Base-by-base conservation (phyloP, 2,888 invertebrate genomes). In the Ophonus ardosiacus region DNA sequence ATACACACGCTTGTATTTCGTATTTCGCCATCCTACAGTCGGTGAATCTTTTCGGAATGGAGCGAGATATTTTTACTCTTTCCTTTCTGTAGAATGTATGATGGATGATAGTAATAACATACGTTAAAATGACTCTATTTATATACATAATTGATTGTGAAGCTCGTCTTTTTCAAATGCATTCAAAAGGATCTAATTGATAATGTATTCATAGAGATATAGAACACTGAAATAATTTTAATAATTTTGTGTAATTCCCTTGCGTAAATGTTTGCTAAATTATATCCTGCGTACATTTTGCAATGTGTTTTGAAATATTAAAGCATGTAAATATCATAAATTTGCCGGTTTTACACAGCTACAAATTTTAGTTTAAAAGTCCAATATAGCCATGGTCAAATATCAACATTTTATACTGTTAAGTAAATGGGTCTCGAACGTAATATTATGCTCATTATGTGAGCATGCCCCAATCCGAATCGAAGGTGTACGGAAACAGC, bases 1-100 rank as follows among this genome's bases (percentile, higher is more conserved):
- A 78, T 78, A 78, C 51, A 56, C 68, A 17, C 68, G 38, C 68
- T 71, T 71, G 68, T 71, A 71, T 71, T 71, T 71, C 68, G 68
- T 71, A 71, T 71, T 71, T 71, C 68, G 40, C 40, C 15, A 40
- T 71, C 38, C 68, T 71, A 71, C 68, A 71, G n/a, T 71, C 38
- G 68, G 40, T 38, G 40, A 61, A 7, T 61, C 59, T 61, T 17
- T 61, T 61, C 18, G 59, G 8, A 17, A 71, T 71, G 68, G 68
- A 71, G n/a, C n/a, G 40, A 71, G 68, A 71, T 71, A 71, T 71
- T 71, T 71, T 71, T 71, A 71, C 68, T 40, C 15, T 31, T 31
- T 31, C 31, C 31, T 31, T 31, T 31, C 17, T 71, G 18, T 63
- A 63, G 17, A 63, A 63, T n/a, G n/a, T 17, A 71, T 71, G 68